Percentiles rank a stretch among this genome's conserved stretches.
phyloP scores from a whole-genome alignment of 2,113 vertebrate species.

The Mesocricetus auratus region DNA sequence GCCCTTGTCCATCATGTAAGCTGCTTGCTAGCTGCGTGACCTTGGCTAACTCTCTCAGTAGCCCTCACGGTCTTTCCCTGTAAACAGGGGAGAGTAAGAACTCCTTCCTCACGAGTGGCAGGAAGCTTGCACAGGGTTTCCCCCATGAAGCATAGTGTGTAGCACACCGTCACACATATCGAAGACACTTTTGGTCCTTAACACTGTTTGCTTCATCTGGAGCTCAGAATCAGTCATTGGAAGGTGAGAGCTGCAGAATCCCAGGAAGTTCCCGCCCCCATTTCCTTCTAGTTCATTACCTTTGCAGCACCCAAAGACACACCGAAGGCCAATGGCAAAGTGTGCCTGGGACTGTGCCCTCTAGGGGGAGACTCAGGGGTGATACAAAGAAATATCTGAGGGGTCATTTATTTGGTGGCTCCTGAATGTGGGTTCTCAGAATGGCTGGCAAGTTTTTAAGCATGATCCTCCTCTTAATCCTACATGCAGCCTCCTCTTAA shows the following conservation, averaged over 20 bases:
- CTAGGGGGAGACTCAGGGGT: background rate
- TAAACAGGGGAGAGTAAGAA: background rate
- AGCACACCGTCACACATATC: background rate
- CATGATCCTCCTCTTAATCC: fast-evolving
- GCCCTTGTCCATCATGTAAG: background rate
- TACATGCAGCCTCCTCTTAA: fast-evolving
- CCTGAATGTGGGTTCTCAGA: background rate
- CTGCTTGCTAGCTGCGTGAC: background rate
- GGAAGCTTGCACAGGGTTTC: background rate
- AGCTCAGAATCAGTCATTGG: background rate
- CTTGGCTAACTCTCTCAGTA: background rate
- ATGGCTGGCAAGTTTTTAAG: background rate
- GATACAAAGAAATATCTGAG: background rate
- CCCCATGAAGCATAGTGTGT: background rate
- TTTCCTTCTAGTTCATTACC: background rate
- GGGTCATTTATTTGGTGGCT: background rate
- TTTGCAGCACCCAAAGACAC: background rate
- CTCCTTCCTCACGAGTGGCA: background rate
- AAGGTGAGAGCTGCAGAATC: background rate
- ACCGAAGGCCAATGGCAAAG: background rate
- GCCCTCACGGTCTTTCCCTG: background rate
- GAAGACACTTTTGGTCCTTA: background rate
- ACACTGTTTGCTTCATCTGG: background rate
- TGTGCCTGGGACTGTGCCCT: background rate
- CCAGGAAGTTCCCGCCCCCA: background rate